Evolutionary conservation across 2,888 invertebrate species (phyloP).

Genomic region (Philereme transversata): DNA sequence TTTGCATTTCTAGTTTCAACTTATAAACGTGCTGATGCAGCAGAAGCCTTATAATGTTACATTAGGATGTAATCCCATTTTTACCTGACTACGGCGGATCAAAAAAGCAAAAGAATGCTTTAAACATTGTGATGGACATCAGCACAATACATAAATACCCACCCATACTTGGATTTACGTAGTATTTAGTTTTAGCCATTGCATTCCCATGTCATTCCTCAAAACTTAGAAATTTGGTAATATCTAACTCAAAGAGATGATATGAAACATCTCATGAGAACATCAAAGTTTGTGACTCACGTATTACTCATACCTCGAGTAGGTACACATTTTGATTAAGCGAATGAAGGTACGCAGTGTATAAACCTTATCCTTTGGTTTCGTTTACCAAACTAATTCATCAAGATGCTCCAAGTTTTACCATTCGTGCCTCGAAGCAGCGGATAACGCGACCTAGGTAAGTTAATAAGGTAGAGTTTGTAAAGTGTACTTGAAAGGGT

Average conservation of each 20-base stretch:
- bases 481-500: constrained; percentile 12
- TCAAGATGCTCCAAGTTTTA: constrained; percentile 33
- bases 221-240: too few species aligned
- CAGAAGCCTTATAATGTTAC: too few species aligned
- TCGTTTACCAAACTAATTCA: constrained; percentile 37
- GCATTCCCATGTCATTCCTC: too few species aligned
- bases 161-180: too few species aligned
- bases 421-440: constrained; percentile 29
- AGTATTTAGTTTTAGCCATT: neutral
- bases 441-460: constrained; percentile 25
- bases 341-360: constrained; percentile 26
- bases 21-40: too few species aligned
- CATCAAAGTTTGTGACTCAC: neutral
- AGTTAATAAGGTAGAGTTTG: constrained; percentile 27
- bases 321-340: constrained; percentile 32
- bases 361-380: constrained; percentile 32
- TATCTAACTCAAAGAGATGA: too few species aligned
- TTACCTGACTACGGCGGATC: too few species aligned
- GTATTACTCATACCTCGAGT: constrained; percentile 8
- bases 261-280: neutral
- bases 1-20: constrained; percentile 1
- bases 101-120: too few species aligned
- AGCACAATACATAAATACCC: too few species aligned
- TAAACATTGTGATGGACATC: too few species aligned
- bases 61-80: too few species aligned